Conservation (phyloP, 1,140 invertebrate species). For the Lineus longissimus region DNA sequence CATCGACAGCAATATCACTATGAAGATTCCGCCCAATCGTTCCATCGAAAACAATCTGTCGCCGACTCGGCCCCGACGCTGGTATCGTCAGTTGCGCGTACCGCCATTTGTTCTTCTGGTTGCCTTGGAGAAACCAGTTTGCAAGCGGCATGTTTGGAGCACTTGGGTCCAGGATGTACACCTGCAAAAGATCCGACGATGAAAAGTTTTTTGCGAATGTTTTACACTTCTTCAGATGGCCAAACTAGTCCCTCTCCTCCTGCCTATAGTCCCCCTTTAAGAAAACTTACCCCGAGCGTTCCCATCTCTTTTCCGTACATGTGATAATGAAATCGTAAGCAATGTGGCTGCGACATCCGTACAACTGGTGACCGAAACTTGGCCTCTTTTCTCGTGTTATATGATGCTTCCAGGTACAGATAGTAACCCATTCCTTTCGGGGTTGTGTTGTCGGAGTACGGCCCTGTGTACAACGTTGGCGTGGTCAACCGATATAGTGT, state of each 20-base stretch:
- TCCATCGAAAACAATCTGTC: slow-evolving; percentile 2
- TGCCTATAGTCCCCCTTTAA: no score
- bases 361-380: no score
- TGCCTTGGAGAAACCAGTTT: not conserved
- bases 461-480: not conserved
- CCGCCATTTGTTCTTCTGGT: not conserved
- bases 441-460: not conserved
- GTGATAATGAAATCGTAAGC: not conserved
- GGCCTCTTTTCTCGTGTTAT: no score
- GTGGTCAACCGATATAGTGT: no score
- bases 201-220: not conserved
- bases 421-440: not conserved
- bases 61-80: not conserved
- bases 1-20: slow-evolving; percentile 4
- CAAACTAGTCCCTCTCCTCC: no score
- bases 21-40: not conserved
- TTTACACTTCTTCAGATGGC: not conserved
- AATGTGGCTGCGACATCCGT: not conserved
- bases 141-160: not conserved
- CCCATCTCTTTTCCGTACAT: not conserved
- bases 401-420: not conserved
- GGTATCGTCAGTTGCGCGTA: slow-evolving; percentile 1
- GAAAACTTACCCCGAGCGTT: not conserved
- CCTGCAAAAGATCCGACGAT: not conserved
- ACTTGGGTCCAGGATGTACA: not conserved